Conservation (phyloP, 2,888 invertebrate genomes). For the Strigamia maritima region DNA sequence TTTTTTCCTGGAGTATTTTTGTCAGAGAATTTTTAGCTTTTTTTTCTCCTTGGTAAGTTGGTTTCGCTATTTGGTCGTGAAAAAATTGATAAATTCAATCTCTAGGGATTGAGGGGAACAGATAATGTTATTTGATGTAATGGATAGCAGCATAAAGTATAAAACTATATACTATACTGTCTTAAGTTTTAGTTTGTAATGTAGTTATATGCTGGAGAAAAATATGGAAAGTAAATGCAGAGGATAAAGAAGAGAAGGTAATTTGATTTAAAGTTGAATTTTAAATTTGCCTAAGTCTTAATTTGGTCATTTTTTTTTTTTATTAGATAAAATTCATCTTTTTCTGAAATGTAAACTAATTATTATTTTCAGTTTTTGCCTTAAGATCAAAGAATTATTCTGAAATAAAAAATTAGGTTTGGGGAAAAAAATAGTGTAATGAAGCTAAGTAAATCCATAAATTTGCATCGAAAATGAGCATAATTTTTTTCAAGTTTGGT, state of each 20-base stretch:
- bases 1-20: not conserved
- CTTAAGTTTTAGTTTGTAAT: not conserved
- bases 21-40: not conserved
- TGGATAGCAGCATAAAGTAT: not conserved
- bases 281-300: not conserved
- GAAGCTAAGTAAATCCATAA: too few species aligned
- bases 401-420: not conserved
- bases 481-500: too few species aligned
- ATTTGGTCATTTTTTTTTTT: not conserved
- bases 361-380: not conserved
- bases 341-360: not conserved
- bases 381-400: slow-evolving; percentile 10
- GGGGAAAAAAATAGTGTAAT: not conserved
- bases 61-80: slow-evolving; percentile 11
- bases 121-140: not conserved
- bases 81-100: slow-evolving; percentile 27
- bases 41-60: not conserved
- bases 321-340: not conserved
- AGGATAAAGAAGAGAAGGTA: not conserved
- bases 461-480: too few species aligned
- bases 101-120: not conserved
- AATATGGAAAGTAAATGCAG: not conserved
- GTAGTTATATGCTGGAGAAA: not conserved
- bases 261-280: slow-evolving; percentile 4
- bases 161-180: not conserved